Percentiles rank a stretch among this genome's conserved stretches.
Evolutionary conservation across 1,140 invertebrate genomes (phyloP).

Genomic region (Octopus sinensis): DNA sequence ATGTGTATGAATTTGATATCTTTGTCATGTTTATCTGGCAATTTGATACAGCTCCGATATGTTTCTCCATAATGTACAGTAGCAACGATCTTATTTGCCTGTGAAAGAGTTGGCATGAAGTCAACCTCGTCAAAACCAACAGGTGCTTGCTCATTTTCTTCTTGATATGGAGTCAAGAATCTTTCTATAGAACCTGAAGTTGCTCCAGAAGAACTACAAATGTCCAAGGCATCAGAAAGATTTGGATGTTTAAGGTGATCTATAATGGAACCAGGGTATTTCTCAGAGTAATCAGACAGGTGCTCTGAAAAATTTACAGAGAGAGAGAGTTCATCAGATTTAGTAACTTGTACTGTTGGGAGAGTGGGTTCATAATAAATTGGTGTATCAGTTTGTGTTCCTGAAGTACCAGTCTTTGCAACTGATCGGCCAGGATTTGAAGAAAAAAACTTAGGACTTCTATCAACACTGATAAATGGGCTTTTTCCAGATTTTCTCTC

Average conservation of each 20-base stretch:
- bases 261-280: background rate
- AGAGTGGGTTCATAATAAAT: constrained; percentile 10
- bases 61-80: background rate
- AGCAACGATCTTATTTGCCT: too few species aligned
- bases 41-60: background rate
- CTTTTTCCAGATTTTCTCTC: background rate
- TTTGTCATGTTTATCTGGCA: constrained; percentile 20
- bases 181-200: constrained; percentile 5
- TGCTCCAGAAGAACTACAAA: background rate
- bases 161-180: background rate
- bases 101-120: background rate
- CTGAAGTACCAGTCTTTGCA: background rate
- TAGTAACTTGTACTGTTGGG: background rate
- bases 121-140: background rate
- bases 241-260: background rate
- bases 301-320: constrained; percentile 1
- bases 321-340: constrained; percentile 1
- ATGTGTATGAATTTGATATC: constrained; percentile 41
- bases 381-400: constrained; percentile 6
- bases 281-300: constrained; percentile 6
- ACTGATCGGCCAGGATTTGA: too few species aligned
- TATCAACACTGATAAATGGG: background rate
- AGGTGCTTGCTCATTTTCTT: background rate
- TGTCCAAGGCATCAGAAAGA: background rate
- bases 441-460: background rate